phyloP scores from a whole-genome alignment of 2,113 vertebrate genomes.

The Terrapene triunguis region DNA sequence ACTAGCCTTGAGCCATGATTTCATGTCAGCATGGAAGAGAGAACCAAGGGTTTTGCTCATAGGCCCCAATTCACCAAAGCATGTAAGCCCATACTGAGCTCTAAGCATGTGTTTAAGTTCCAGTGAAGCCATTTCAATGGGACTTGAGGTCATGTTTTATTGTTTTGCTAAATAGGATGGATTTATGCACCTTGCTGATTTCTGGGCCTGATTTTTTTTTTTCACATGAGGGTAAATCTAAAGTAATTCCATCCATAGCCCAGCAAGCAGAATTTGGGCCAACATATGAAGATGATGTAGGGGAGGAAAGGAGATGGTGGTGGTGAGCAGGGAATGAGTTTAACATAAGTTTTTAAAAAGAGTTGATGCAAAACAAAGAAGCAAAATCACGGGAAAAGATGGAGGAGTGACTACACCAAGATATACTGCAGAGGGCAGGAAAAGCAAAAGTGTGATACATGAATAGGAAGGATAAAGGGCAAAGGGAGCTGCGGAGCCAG shows the following conservation, averaged over 20 bases:
- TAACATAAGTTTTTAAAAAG: background rate
- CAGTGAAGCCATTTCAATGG: background rate
- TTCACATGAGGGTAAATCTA: background rate
- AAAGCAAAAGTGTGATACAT: background rate
- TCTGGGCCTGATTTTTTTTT: background rate
- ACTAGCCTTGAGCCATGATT: background rate
- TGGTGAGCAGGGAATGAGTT: background rate
- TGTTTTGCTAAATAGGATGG: background rate
- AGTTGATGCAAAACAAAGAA: background rate
- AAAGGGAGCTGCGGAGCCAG: background rate
- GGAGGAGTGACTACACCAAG: background rate
- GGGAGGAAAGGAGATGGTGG: background rate
- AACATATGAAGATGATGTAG: background rate
- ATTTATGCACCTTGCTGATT: background rate
- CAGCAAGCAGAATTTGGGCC: background rate
- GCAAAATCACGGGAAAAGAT: background rate
- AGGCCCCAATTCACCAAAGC: background rate
- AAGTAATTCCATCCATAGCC: background rate
- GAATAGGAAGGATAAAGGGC: background rate
- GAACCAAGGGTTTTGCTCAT: background rate
- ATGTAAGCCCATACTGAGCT: background rate
- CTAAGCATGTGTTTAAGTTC: background rate
- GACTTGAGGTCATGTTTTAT: background rate
- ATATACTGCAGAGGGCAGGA: background rate
- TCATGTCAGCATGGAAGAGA: background rate